phyloP scores from a whole-genome alignment of 1,140 invertebrate genomes.

The Physella acuta region DNA sequence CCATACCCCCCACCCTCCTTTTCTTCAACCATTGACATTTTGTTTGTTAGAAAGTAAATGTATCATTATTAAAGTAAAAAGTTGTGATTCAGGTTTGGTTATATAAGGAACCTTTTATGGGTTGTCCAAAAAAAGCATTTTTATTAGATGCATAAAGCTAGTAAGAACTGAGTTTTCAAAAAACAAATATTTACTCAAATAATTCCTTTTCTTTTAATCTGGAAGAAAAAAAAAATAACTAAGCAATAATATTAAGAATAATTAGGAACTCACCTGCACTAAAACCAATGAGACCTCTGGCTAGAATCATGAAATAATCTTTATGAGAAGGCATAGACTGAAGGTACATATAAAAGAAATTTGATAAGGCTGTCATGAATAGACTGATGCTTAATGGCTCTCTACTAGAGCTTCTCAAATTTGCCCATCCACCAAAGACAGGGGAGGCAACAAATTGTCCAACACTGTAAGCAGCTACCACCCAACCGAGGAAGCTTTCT shows the following conservation, averaged over 20 bases:
- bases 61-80: too few relatives aligned
- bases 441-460: conserved; percentile 87
- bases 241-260: not conserved
- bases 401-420: conserved; percentile 71
- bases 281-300: conserved; percentile 80
- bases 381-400: conserved; percentile 74
- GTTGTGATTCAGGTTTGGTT: too few relatives aligned
- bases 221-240: too few relatives aligned
- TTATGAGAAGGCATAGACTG: conserved; percentile 67
- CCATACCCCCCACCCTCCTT: too few relatives aligned
- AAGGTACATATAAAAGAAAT: conserved; percentile 77
- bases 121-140: too few relatives aligned
- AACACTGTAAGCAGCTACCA: conserved; percentile 84
- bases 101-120: too few relatives aligned
- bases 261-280: conserved; percentile 72
- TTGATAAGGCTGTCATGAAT: conserved; percentile 74
- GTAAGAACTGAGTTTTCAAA: not conserved
- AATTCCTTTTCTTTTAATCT: not conserved
- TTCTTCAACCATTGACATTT: too few relatives aligned
- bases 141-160: not conserved
- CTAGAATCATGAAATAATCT: conserved; percentile 73
- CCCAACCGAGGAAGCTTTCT: conserved; percentile 81
- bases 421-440: conserved; percentile 82
- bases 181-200: not conserved
- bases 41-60: too few relatives aligned